phyloP scores from a whole-genome alignment of 92 coral and sea anemone genomes.

The Actinostola sp. region DNA sequence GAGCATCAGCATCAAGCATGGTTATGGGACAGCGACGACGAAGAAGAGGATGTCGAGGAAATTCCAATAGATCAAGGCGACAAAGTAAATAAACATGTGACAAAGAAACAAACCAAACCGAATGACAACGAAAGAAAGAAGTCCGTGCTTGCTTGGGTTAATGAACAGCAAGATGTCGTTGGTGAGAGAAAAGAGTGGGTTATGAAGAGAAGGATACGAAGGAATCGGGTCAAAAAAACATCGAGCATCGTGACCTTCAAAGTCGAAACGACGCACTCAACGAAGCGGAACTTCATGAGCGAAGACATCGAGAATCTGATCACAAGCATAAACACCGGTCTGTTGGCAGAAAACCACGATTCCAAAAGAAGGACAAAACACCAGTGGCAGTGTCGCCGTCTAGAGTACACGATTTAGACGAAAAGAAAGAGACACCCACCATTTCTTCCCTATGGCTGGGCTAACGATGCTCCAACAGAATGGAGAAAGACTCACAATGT shows the following conservation, averaged over 20 bases:
- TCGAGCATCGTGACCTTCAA: slow-evolving; percentile 1
- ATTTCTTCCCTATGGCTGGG: slow-evolving; percentile 94
- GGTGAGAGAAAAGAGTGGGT: slow-evolving; percentile 6
- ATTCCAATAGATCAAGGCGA: slow-evolving; percentile 36
- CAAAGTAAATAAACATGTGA: slow-evolving; percentile 29
- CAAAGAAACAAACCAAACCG: slow-evolving; percentile 7
- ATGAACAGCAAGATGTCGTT: slow-evolving; percentile 13
- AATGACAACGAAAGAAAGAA: slow-evolving; percentile 22
- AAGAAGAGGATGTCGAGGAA: slow-evolving; percentile 70
- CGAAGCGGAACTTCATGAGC: too few species aligned
- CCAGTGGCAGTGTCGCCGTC: slow-evolving; percentile 38
- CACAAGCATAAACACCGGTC: slow-evolving; percentile 21
- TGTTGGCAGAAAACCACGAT: slow-evolving; percentile 11
- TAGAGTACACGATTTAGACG: slow-evolving; percentile 20
- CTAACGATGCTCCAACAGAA: slow-evolving; percentile 91
- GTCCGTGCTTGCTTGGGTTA: slow-evolving; percentile 63
- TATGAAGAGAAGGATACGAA: neutral
- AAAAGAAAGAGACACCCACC: slow-evolving; percentile 61
- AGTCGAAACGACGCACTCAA: slow-evolving; percentile 16
- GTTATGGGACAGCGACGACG: slow-evolving; percentile 89
- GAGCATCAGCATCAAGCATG: slow-evolving; percentile 94
- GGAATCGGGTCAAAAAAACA: neutral
- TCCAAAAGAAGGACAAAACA: slow-evolving; percentile 9
- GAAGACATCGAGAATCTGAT: neutral
- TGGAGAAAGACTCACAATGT: slow-evolving; percentile 89